Base-by-base conservation (phyloP, 2,797 vertebrate genomes). In the Decapterus maruadsi region DNA sequence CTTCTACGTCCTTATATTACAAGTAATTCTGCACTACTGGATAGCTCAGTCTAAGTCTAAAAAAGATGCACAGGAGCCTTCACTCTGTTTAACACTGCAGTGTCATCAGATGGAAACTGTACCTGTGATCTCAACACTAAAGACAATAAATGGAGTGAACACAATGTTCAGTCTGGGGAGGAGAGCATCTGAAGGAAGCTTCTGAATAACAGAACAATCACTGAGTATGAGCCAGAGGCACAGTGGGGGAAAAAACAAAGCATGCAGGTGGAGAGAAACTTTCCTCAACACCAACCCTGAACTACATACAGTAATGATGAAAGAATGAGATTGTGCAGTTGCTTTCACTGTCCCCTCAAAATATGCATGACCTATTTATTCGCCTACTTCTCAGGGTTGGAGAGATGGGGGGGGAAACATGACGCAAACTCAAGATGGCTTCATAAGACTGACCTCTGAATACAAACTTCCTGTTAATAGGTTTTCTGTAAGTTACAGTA, bases 51-150 rank as follows among this genome's bases (percentile, higher is more conserved):
- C n/a, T n/a, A 26, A 26, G 26, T 26, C 3, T 26, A 26, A 26
- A 26, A 26, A 3, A 26, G 26, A 45, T 45, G 16, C 40, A 12
- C 16, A 46, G 5, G 16, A 7, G 45, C 16, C 19, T 46, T 19
- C 43, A 45, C 43, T 36, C 14, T 57, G 16, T 34, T 6, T 34
- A 6, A 17, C 8, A 8, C 38, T 19, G 22, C 43, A 17, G 0
- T 22, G 34, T 10, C 42, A 3, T 56, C 40, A 56, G 8, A 36
- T 50, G 16, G 14, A 43, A 61, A 55, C 31, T 46, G 40, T 10
- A 16, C 54, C 57, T 55, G 26, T 67, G 63, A 53, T 61, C n/a
- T 38, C 58, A 62, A 17, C 31, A 53, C 48, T 19, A 22, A 59
- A 38, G 42, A 22, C 22, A 55, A 55, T 26, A 61, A 46, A 9